Base-by-base conservation (phyloP, 1,140 invertebrate species). In the Littorina saxatilis region DNA sequence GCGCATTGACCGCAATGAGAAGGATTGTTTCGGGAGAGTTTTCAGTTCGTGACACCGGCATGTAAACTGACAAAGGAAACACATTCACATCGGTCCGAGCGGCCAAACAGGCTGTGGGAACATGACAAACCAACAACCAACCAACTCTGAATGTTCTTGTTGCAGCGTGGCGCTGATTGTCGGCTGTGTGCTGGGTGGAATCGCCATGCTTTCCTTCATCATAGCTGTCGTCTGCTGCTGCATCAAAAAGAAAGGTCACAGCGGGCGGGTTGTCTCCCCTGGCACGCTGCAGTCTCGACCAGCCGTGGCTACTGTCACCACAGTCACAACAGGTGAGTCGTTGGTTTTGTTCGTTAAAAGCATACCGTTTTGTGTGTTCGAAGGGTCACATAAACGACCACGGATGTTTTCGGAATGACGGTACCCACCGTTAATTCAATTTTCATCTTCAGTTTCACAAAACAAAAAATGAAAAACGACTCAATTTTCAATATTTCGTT, bases 191-290 rank as follows among this genome's bases (percentile, higher is more conserved):
- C 61, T 77, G 27, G 75, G 27, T 0, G 52, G 52, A 17, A 15
- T 77, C 50, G 32, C 40, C 50, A 9, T 55, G 47, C 4, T 77
- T n/a, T 52, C 75, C 2, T 37, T 77, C 52, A 52, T 77, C 52
- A 40, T 77, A 2, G 52, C 37, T 37, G 52, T 77, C 75, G 35
- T 77, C 52, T 77, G 75, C 52, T 58, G 52, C 50, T 77, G 75
- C 58, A 55, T 77, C 37, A 77, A 77, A 32, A 77, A 77, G 50
- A 27, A 77, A 29, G 29, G 47, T 11, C 58, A 77, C 52, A 50
- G 75, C 35, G 75, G 75, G 23, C 7, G 29, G 13, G 52, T 77
- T 29, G 35, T 77, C 50, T 55, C 50, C 75, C 75, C 75, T 58
- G 52, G 43, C 1, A 43, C 43, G 20, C 15, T 58, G 73, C 9